Base-by-base conservation (phyloP, 2,888 invertebrate genomes). In the Punctoribates punctum region DNA sequence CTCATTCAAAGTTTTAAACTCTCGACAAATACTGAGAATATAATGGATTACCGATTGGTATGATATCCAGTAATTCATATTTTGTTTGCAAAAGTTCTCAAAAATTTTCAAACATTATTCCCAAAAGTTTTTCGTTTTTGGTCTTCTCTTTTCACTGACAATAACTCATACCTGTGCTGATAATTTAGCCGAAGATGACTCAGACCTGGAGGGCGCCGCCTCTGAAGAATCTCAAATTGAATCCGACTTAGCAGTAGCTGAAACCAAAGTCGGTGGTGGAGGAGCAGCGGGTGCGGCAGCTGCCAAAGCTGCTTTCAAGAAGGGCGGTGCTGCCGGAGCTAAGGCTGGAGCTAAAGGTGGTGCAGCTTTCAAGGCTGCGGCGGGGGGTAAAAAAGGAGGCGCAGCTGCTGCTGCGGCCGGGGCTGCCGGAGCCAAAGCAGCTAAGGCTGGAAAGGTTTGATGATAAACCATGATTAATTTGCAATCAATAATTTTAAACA, bases 301-400 rank as follows among this genome's bases (percentile, higher is more conserved):
- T 5, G 74, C 65, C 25, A 77, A 77, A 48, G 74, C 29, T 17
- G 74, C 48, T 17, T 70, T 70, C 60, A 73, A 51, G 27, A 70
- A 46, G 25, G 77, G 74, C 1, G 67, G 38, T 54, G 77, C 73
- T 11, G 60, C 67, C 20, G 76, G 73, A 42, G 54, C 27, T 34
- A 76, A 76, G 20, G 76, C 65, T 62, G 76, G 77, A 6, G 76
- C 76, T 13, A 72, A 42, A 15, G 72, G 46, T 11, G 72, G 72
- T 17, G 72, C 67, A 48, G 65, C 67, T 11, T 65, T 65, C 11
- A 75, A 75, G n/a, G 70, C 65, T 11, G 75, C 67, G 0, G 75
- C 75, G 15, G 65, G 51, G 11, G 75, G 48, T 11, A 75, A 75
- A 34, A 75, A 75, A 34, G 65, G 34, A 11, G 62, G 25, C 1